phyloP scores from a whole-genome alignment of 2,888 invertebrate species.

The Cephus pygmeus region DNA sequence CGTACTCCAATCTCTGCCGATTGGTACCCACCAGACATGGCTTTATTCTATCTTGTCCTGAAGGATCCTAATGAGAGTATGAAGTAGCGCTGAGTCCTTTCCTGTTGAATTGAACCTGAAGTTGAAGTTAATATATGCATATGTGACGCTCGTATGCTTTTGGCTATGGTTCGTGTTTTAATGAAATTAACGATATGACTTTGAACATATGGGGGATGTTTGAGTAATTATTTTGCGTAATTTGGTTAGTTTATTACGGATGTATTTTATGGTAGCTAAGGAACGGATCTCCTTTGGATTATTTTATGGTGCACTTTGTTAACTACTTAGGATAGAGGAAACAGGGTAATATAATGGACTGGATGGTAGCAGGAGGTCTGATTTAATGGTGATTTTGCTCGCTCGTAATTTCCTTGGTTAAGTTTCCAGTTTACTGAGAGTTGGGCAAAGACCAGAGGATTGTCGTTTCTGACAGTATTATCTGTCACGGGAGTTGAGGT shows the following conservation, averaged over 20 bases:
- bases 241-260: not conserved
- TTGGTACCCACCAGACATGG: not conserved
- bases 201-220: not conserved
- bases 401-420: not conserved
- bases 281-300: not conserved
- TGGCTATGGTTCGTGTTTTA: not conserved
- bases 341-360: not conserved
- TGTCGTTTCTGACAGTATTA: not conserved
- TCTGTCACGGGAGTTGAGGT: not conserved
- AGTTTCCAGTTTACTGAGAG: not conserved
- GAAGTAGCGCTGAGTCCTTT: not conserved
- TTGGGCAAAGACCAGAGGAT: not conserved
- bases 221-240: not conserved
- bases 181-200: not conserved
- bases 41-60: not conserved
- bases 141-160: not conserved
- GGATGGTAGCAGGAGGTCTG: not conserved
- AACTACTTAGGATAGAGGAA: not conserved
- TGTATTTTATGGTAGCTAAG: not conserved
- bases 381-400: not conserved
- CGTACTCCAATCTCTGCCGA: not conserved
- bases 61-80: not conserved
- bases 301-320: not conserved
- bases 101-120: not conserved
- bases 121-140: not conserved